Conservation (phyloP, 2,797 vertebrate species). For the Syndactyla subalaris region DNA sequence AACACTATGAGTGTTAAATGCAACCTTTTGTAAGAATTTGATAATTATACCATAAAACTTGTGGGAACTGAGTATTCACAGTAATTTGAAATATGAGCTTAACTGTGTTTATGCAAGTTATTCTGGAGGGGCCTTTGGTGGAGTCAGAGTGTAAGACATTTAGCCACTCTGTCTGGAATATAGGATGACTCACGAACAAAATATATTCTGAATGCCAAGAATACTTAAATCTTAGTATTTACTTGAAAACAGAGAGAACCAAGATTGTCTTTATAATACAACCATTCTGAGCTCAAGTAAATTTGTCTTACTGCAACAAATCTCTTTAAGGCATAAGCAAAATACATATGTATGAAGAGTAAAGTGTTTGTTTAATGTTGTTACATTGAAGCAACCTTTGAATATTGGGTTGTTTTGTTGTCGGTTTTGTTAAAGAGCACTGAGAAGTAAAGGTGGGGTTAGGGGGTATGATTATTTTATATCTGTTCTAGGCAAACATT, state of each 20-base stretch:
- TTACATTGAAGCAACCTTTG: background rate
- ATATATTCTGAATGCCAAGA: background rate
- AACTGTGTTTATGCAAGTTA: background rate
- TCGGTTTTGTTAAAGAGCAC: background rate
- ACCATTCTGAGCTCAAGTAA: background rate
- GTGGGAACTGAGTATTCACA: background rate
- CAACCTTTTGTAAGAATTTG: background rate
- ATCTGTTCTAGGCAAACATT: background rate
- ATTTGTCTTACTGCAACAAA: background rate
- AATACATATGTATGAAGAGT: background rate
- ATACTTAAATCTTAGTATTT: background rate
- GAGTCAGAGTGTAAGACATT: background rate
- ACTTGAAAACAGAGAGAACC: background rate
- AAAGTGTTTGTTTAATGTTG: background rate
- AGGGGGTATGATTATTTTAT: background rate
- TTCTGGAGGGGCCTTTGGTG: background rate
- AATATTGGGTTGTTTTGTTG: background rate
- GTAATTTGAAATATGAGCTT: slow-evolving; percentile 19
- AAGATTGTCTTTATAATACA: background rate
- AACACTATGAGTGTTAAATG: background rate
- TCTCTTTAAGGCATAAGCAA: background rate
- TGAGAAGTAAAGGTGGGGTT: background rate
- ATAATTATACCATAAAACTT: slow-evolving; percentile 22
- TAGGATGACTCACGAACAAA: background rate
- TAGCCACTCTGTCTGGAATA: slow-evolving; percentile 1